phyloP scores from a whole-genome alignment of 2,113 vertebrate genomes.

The western clawed frog (Xenopus tropicalis) region DNA sequence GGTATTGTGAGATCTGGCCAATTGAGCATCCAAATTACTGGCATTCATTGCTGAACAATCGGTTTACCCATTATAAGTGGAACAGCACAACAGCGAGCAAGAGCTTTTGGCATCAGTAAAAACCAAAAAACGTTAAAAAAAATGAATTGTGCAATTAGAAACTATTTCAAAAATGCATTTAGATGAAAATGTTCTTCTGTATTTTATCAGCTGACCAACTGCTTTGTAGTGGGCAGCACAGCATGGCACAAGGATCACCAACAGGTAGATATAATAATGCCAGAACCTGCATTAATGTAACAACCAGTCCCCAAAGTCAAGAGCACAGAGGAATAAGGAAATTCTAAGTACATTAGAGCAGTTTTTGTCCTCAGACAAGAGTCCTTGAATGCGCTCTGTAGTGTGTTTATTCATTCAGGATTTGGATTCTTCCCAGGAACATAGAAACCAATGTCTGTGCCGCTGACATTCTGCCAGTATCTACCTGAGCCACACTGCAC shows the following conservation, averaged over 20 bases:
- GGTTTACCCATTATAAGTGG: too few species aligned
- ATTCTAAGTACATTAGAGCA: background rate
- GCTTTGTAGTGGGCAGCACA: too few species aligned
- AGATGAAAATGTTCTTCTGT: background rate
- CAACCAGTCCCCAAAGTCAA: conserved; percentile 9
- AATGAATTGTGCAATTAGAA: background rate
- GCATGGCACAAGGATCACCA: too few species aligned
- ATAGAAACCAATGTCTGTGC: conserved; percentile 38
- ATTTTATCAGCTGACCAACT: background rate
- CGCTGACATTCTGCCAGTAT: conserved; percentile 38
- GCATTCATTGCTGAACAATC: too few species aligned
- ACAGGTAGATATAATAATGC: too few species aligned
- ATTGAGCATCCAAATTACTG: too few species aligned
- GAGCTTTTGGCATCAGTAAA: too few species aligned
- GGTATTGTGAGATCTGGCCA: too few species aligned
- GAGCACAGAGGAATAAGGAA: conserved; percentile 22
- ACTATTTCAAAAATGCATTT: background rate
- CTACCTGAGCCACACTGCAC: conserved; percentile 19
- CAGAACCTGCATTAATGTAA: too few species aligned
- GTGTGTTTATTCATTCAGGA: conserved; percentile 26
- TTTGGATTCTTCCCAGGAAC: conserved; percentile 42
- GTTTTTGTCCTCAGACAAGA: conserved; percentile 31
- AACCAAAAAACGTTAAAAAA: background rate
- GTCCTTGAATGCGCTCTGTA: conserved; percentile 36
- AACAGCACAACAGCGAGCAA: background rate